These are phyloP conservation scores for Trissolcus japonicus DNA, from an alignment of 2,888 invertebrate species.

Conservation along the genomic window DNA sequence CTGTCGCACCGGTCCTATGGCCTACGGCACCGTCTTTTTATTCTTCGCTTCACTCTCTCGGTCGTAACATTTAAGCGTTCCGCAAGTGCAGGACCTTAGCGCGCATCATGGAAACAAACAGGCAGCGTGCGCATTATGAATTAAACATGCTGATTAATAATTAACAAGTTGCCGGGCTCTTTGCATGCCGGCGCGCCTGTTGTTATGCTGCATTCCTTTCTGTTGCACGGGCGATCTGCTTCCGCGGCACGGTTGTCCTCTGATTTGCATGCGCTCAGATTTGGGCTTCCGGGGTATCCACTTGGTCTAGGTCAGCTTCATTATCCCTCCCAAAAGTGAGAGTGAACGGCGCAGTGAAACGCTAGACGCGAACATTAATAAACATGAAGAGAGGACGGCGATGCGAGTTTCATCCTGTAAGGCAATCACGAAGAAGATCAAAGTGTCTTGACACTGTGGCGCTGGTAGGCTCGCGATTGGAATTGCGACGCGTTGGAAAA, in stretches of 20 bases:
- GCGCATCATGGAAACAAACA: conserved; percentile 76
- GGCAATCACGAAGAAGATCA: conserved; percentile 39
- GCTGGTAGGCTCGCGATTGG: not conserved
- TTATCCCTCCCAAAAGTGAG: conserved; percentile 67
- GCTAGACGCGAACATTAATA: conserved; percentile 71
- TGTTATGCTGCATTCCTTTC: conserved; percentile 39
- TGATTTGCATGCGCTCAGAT: conserved; percentile 33
- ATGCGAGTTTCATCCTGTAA: conserved; percentile 31
- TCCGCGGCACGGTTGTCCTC: conserved; percentile 30
- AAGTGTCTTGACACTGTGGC: conserved; percentile 7
- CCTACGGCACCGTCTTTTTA: not conserved
- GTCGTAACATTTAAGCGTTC: conserved; percentile 64
- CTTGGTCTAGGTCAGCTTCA: conserved; percentile 71
- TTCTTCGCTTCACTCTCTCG: conserved; percentile 17
- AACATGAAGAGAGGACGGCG: conserved; percentile 68
- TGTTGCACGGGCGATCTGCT: conserved; percentile 29
- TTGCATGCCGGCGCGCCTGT: conserved; percentile 59
- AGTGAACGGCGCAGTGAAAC: conserved; percentile 68
- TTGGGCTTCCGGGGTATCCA: conserved; percentile 22
- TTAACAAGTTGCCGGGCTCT: conserved; percentile 73
- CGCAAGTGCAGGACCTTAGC: conserved; percentile 70
- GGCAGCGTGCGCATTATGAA: conserved; percentile 74
- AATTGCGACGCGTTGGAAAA: conserved; percentile 12
- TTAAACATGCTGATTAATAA: conserved; percentile 76
- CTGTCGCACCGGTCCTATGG: not conserved